Base-by-base conservation (phyloP, 2,888 invertebrate species). In the Cryptus armator region DNA sequence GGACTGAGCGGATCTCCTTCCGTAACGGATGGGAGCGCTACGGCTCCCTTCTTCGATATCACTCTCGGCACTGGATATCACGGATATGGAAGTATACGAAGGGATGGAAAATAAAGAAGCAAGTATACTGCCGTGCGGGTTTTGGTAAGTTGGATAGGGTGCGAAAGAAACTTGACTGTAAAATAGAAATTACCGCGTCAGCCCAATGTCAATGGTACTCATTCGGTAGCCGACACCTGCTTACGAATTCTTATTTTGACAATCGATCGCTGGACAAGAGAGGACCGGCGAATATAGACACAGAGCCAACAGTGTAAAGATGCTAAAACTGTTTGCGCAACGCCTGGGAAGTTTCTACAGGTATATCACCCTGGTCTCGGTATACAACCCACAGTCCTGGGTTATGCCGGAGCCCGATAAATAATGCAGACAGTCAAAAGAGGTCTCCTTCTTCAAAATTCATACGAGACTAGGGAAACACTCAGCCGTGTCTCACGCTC, bases 21-120 rank as follows among this genome's bases (percentile, higher is more conserved):
- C 67, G 62, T 84, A 81, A 81, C 62, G 64, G 59, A 77, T 68
- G 68, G 29, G 66, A 74, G 56, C 29, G 59, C 59, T 68, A 37
- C 71, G 46, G 14, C 59, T 77, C 71, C 56, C 70, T 76, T 53
- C 77, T 77, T 67, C 77, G 32, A 81, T 84, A 84, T 84, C 77
- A 81, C 81, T 81, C 81, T 72, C 77, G 48, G 14, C 19, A 48
- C 6, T 67, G 43, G 46, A 53, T 53, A 37, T 56, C 24, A 70
- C 24, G 48, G 44, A 76, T 70, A 59, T 64, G 48, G 37, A 68
- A 68, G 75, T 29, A 59, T 62, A 12, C 4, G 56, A 24, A 56
- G 19, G 53, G 10, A 10, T 9, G 53, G 24, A 53, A 56, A 51
- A n/a, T 10, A 56, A 56, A 10, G 9, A 10, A 24, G 56, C 12